Percentiles rank a stretch among this genome's conserved stretches.
phyloP scores from a whole-genome alignment of 2,113 vertebrate species.

The Merops nubicus region DNA sequence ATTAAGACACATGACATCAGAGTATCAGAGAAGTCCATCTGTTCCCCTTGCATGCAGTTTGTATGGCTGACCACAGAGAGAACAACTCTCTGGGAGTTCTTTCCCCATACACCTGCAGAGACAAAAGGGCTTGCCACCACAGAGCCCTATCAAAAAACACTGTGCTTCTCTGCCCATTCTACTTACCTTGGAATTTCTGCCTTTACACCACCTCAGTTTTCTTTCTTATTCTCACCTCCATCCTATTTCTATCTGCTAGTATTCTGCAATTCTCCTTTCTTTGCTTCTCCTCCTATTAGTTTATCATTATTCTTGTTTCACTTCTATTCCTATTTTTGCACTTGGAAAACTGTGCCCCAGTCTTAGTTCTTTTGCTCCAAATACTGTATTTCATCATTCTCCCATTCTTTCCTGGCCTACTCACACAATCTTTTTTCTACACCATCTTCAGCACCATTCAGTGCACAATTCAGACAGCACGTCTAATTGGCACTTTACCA shows the following conservation, averaged over 20 bases:
- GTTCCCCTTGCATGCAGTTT: background rate
- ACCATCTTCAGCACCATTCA: background rate
- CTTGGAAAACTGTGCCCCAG: background rate
- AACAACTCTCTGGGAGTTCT: background rate
- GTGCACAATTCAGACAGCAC: background rate
- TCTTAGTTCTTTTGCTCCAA: background rate
- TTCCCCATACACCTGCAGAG: background rate
- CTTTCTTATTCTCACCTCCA: background rate
- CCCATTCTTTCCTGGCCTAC: background rate
- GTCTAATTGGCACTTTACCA: background rate
- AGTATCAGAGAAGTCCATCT: background rate
- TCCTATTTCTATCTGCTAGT: background rate
- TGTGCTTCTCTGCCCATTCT: background rate
- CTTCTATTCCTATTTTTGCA: background rate
- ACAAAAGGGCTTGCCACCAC: background rate
- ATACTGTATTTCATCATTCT: background rate
- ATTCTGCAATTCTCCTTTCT: background rate
- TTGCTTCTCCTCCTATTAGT: background rate
- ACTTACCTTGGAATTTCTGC: background rate
- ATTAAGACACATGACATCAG: rapidly evolving
- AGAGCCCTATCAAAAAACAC: background rate
- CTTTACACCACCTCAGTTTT: background rate
- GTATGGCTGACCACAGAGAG: background rate
- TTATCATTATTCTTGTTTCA: background rate
- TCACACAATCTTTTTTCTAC: background rate